Evolutionary conservation across 2,113 vertebrate species (phyloP).

Genomic region (Hyaena hyaena): DNA sequence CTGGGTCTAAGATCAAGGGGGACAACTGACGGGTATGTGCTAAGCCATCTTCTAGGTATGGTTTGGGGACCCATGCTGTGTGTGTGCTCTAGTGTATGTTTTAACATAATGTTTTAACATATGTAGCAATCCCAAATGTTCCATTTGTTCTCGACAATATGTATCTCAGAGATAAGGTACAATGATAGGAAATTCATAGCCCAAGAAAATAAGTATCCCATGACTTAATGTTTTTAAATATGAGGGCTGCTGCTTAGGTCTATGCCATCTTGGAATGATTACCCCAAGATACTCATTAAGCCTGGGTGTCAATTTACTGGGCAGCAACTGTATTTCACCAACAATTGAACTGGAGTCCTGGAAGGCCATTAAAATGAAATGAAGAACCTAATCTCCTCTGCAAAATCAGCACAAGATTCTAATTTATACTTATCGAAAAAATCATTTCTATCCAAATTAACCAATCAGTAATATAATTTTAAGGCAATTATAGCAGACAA

Average conservation of each 20-base stretch:
- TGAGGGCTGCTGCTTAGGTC: slow-evolving; percentile 15
- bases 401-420: slow-evolving; percentile 57
- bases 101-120: neutral
- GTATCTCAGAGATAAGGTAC: neutral
- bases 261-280: slow-evolving; percentile 51
- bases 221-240: slow-evolving; percentile 43
- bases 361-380: slow-evolving; percentile 71
- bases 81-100: neutral
- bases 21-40: neutral
- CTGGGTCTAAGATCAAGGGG: neutral
- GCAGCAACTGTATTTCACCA: slow-evolving; percentile 60
- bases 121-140: neutral
- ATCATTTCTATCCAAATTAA: slow-evolving; percentile 49
- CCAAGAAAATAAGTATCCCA: slow-evolving; percentile 60
- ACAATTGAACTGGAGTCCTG: slow-evolving; percentile 37
- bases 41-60: neutral
- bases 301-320: slow-evolving; percentile 63
- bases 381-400: slow-evolving; percentile 58
- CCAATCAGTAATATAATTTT: slow-evolving; percentile 61
- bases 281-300: slow-evolving; percentile 73
- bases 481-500: slow-evolving; percentile 54
- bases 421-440: slow-evolving; percentile 54
- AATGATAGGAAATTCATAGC: neutral
- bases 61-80: neutral
- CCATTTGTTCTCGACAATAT: slow-evolving; percentile 36